Conservation (phyloP, 2,888 invertebrate species). For the Troides oblongomaculatus region DNA sequence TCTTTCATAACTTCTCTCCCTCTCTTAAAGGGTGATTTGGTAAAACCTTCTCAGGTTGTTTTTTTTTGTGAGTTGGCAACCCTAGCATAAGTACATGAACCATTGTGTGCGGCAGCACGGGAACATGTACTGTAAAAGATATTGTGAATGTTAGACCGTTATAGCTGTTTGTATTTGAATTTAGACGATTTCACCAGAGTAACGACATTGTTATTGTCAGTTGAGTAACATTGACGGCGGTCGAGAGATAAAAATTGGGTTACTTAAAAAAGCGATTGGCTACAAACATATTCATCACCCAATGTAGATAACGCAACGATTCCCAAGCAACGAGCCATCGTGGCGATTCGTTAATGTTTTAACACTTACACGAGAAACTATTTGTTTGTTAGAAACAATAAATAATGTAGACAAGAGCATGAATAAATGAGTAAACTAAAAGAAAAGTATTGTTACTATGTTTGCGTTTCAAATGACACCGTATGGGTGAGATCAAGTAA, state of each 20-base stretch:
- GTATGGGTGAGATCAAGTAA: background rate
- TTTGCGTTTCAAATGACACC: background rate
- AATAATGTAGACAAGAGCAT: slow-evolving; percentile 12
- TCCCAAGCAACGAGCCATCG: background rate
- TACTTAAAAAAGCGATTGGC: slow-evolving; percentile 1
- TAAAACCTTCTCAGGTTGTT: too few relatives aligned
- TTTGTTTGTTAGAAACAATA: slow-evolving; percentile 5
- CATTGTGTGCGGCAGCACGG: too few relatives aligned
- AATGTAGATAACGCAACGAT: background rate
- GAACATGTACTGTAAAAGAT: too few relatives aligned
- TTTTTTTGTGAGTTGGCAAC: too few relatives aligned
- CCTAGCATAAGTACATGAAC: too few relatives aligned
- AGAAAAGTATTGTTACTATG: background rate
- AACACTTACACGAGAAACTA: background rate
- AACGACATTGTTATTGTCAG: slow-evolving; percentile 2
- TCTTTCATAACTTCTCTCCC: too few relatives aligned
- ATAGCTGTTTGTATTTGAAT: background rate
- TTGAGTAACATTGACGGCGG: slow-evolving; percentile 13
- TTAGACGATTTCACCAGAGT: background rate
- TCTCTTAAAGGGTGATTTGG: too few relatives aligned
- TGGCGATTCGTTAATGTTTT: background rate
- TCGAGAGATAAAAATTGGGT: slow-evolving; percentile 17
- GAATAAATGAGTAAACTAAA: background rate
- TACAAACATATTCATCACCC: slow-evolving; percentile 5
- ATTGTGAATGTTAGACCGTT: background rate